These are phyloP conservation scores for Cranoglanis bouderius DNA, from an alignment of 2,113 vertebrate species.

Conservation along the genomic window DNA sequence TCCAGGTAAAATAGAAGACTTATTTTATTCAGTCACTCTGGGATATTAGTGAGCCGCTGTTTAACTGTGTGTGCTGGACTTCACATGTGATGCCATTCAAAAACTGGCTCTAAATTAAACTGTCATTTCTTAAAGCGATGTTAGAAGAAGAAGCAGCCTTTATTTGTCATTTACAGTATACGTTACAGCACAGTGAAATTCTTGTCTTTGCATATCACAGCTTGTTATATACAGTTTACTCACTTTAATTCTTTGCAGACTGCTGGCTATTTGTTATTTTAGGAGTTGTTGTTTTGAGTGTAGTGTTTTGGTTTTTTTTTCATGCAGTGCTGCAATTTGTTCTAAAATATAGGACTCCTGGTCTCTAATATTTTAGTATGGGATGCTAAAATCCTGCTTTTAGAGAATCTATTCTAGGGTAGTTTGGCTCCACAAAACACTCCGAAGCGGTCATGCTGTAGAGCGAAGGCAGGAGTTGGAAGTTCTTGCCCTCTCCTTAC, in stretches of 20 bases:
- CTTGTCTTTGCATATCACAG: constrained; percentile 30
- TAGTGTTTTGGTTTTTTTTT: background rate
- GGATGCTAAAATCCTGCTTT: background rate
- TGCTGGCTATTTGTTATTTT: background rate
- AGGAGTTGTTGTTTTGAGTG: background rate
- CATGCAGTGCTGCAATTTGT: background rate
- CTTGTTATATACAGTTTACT: constrained; percentile 43
- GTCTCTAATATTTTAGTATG: background rate
- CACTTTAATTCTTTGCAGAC: constrained; percentile 29
- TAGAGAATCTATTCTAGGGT: constrained; percentile 7
- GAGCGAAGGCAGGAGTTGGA: constrained; percentile 21
- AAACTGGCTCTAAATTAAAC: background rate
- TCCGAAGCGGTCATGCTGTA: background rate
- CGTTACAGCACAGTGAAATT: background rate
- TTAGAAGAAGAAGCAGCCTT: constrained; percentile 13
- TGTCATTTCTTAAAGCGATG: constrained; percentile 17
- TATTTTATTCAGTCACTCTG: background rate
- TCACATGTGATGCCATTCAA: constrained; percentile 34
- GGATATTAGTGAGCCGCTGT: background rate
- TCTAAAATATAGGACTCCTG: background rate
- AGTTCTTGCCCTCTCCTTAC: constrained; percentile 22
- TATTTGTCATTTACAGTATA: background rate
- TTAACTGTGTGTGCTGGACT: constrained; percentile 22
- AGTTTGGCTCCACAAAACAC: constrained; percentile 11
- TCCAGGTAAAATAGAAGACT: background rate